Base-by-base conservation (phyloP, 2,797 vertebrate genomes). In the Crenichthys baileyi region DNA sequence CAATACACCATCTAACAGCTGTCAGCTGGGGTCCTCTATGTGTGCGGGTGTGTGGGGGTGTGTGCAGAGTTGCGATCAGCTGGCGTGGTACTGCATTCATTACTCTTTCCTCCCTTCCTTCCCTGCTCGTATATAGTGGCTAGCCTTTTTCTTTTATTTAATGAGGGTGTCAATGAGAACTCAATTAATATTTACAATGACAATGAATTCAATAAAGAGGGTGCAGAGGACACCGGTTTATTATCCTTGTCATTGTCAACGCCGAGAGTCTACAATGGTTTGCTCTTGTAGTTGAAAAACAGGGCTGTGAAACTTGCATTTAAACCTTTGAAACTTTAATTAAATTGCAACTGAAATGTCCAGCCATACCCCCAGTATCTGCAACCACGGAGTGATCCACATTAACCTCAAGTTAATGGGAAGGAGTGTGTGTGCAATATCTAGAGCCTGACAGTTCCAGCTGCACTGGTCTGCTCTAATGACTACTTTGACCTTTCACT, bases 1-100 rank as follows among this genome's bases (percentile, higher is more conserved):
- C 93, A 89, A 93, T 93, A 93, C 87, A 86, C 90, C 88, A 93
- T 92, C 91, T 91, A 87, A 90, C 87, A 87, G 88, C 91, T 91
- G 91, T 91, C 88, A 89, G 90, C 90, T 86, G 88, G 80, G 86
- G 82, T 86, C 80, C 75, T 88, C 63, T 9, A n/a, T 77, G 78
- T 72, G 81, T 79, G 81, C 61, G 73, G n/a, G 68, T 75, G 75
- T 60, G 72, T 67, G 60, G 67, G 73, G n/a, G 68, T 75, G 75
- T 60, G 74, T 70, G 65, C 22, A 55, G 73, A 58, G 73, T 75
- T 79, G 77, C 15, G 72, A 81, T 87, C 81, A 84, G 79, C 85
- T 75, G 79, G 72, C 7, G 9, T 77, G 73, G 83, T 70, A 83
- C 83, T 78, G 74, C 83, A 79, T 90, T 90, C 76, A 91, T 90